Base-by-base conservation (phyloP, 2,888 invertebrate genomes). In the Microplitis deprimator region DNA sequence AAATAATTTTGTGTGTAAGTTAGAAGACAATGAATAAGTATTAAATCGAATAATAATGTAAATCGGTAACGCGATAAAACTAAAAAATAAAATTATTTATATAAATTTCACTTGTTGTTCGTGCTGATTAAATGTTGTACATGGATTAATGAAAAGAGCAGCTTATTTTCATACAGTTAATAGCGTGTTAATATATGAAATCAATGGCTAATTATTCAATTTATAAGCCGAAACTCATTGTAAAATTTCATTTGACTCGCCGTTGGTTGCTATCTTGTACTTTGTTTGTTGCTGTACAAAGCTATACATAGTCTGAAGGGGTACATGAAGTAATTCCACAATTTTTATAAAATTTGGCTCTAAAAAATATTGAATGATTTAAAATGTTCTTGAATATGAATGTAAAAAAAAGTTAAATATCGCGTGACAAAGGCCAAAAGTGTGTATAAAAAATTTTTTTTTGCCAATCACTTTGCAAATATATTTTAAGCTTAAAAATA, bases 311-410 rank as follows among this genome's bases (percentile, higher is more conserved):
- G 94, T 94, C 90, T 97, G 96, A 83, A 97, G 91, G 67, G 97
- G 97, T 83, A 97, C 95, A 88, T 97, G 97, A 68, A 97, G 92
- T 79, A 97, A 90, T 91, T 97, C 97, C 84, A 96, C 94, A 85
- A 97, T 92, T 90, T 95, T 93, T 82, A 95, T 94, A 89, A 94
- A 96, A 90, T 96, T 94, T 75, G 95, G 93, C 90, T 97, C 97
- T 96, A 92, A 20, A 94, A 93, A 81, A 83, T 50, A 6, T 8
- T n/a, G 10, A 16, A 17, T n/a, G 5, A 60, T 10, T 50, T 5
- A 59, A 59, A 17, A 10, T 17, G 10, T 61, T 61, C 17, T 64
- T 64, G 0, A 17, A 17, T 40, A 17, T 39, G 60, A 67, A 20
- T 68, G 41, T 4, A 62, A 20, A 39, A 20, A 20, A 16, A 17